Evolutionary conservation across 1,140 invertebrate genomes (phyloP).

Genomic region (Lysiphlebus fabarum): DNA sequence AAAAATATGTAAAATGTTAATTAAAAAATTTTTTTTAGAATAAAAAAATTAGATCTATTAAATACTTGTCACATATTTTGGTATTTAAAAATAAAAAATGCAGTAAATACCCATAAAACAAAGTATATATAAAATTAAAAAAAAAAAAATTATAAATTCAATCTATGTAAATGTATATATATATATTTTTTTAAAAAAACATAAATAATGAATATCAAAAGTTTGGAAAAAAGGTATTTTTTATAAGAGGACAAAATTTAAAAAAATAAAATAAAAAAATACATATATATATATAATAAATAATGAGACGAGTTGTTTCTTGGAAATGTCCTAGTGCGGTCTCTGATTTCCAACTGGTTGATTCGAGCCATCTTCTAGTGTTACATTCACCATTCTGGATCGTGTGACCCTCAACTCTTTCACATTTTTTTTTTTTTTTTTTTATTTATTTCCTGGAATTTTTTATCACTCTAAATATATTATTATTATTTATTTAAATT

Average conservation of each 20-base stretch:
- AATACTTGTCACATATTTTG: too few species aligned
- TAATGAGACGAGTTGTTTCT: conserved; percentile 17
- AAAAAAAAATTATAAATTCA: too few species aligned
- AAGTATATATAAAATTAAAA: too few species aligned
- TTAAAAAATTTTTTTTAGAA: too few species aligned
- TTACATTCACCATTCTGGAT: conserved; percentile 13
- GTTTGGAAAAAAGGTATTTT: not conserved
- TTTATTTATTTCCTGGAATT: conserved; percentile 11
- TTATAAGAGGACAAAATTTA: too few species aligned
- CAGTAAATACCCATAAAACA: too few species aligned
- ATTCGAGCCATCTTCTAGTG: conserved; percentile 15
- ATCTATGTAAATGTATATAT: too few species aligned
- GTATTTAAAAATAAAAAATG: too few species aligned
- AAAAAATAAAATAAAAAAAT: conserved; percentile 1
- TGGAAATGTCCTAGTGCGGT: conserved; percentile 13
- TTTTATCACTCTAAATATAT: conserved; percentile 7
- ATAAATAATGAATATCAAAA: not conserved
- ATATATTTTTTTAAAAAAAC: too few species aligned
- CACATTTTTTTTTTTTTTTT: conserved; percentile 8
- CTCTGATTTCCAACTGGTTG: conserved; percentile 18
- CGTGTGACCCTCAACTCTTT: conserved; percentile 5
- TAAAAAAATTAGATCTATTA: too few species aligned
- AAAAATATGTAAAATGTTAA: too few species aligned
- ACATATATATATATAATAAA: conserved; percentile 2
- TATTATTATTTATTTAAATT: not conserved